Percentiles rank a stretch among this genome's conserved stretches.
phyloP scores from a whole-genome alignment of 2,888 invertebrate species.

The Drosophila eohydei region DNA sequence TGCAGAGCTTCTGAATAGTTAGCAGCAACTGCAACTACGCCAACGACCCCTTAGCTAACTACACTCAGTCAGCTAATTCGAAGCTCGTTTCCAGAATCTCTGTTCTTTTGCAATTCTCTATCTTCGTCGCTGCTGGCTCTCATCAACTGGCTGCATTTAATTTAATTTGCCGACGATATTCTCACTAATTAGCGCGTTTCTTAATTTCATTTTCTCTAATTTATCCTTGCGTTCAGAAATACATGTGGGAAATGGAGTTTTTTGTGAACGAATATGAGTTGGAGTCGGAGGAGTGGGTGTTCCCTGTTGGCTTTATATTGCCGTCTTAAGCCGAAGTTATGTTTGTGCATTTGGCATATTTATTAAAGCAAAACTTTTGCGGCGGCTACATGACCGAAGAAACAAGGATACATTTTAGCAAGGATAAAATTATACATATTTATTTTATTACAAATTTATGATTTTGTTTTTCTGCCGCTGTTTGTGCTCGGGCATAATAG shows the following conservation, averaged over 20 bases:
- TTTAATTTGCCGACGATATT: slow-evolving; percentile 67
- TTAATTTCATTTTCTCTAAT: slow-evolving; percentile 70
- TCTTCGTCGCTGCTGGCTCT: slow-evolving; percentile 23
- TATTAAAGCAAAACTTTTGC: slow-evolving; percentile 55
- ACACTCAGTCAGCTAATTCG: neutral
- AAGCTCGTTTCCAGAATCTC: neutral
- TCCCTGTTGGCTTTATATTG: slow-evolving; percentile 28
- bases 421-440: slow-evolving; percentile 73
- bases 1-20: slow-evolving; percentile 40
- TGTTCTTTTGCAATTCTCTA: slow-evolving; percentile 6
- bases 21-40: slow-evolving; percentile 34
- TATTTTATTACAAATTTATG: slow-evolving; percentile 80
- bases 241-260: slow-evolving; percentile 20
- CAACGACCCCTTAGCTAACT: neutral
- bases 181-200: slow-evolving; percentile 66
- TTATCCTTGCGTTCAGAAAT: slow-evolving; percentile 31
- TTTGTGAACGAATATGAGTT: neutral
- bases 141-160: slow-evolving; percentile 69
- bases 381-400: slow-evolving; percentile 44
- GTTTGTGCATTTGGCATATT: slow-evolving; percentile 62
- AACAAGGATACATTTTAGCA: slow-evolving; percentile 36
- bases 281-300: too few relatives aligned
- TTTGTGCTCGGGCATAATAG: slow-evolving; percentile 54
- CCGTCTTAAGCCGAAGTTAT: slow-evolving; percentile 67
- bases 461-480: slow-evolving; percentile 75